phyloP scores from a whole-genome alignment of 2,797 vertebrate species.

The Danio albolineatus region DNA sequence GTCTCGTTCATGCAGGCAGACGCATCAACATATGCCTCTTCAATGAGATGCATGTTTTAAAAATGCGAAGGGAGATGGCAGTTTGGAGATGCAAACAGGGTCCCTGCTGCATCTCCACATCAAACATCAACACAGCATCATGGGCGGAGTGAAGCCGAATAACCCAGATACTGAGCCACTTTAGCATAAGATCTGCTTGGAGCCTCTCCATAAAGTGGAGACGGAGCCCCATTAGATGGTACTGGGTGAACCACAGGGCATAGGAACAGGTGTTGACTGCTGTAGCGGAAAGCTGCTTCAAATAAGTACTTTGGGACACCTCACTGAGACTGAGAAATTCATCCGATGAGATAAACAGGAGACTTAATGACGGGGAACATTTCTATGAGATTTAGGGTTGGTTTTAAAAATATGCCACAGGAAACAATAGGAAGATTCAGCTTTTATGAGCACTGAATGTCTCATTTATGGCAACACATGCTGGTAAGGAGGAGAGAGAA shows the following conservation, averaged over 20 bases:
- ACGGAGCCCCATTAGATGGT: slow-evolving; percentile 13
- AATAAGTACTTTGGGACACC: slow-evolving; percentile 25
- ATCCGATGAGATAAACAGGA: slow-evolving; percentile 9
- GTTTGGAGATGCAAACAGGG: slow-evolving; percentile 39
- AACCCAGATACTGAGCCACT: slow-evolving; percentile 38
- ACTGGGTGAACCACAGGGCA: slow-evolving; percentile 37
- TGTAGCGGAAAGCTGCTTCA: slow-evolving; percentile 26
- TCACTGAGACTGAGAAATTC: slow-evolving; percentile 5
- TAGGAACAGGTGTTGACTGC: slow-evolving; percentile 43
- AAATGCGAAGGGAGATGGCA: slow-evolving; percentile 25
- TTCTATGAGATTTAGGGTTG: slow-evolving; percentile 12
- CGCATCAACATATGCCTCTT: slow-evolving; percentile 26
- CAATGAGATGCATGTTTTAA: slow-evolving; percentile 33
- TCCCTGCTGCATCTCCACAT: slow-evolving; percentile 32
- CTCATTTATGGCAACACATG: background rate
- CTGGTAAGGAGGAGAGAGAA: background rate
- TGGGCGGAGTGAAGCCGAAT: slow-evolving; percentile 32
- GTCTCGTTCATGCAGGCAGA: slow-evolving; percentile 3
- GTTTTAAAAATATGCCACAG: background rate
- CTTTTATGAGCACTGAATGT: background rate
- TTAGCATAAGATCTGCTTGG: slow-evolving; percentile 28
- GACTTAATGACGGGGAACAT: slow-evolving; percentile 16
- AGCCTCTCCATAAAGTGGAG: slow-evolving; percentile 13
- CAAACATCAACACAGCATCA: slow-evolving; percentile 40
- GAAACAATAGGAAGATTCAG: background rate